Percentiles rank a stretch among this genome's conserved stretches.
These are phyloP conservation scores for Myotis davidii DNA, from an alignment of 2,113 vertebrate species.

Conservation along the genomic window DNA sequence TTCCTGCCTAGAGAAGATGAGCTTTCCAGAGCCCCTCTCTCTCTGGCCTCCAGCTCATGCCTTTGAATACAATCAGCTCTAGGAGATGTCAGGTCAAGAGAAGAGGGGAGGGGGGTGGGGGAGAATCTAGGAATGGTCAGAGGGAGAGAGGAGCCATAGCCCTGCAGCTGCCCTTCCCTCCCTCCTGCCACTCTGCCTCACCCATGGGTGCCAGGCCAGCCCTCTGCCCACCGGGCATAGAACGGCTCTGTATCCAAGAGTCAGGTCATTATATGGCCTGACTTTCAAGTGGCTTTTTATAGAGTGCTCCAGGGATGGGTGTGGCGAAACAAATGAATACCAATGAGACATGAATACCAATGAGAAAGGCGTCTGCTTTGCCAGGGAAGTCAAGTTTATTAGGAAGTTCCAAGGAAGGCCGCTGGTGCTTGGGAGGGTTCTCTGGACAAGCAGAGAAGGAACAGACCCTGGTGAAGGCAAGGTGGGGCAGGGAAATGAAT, in stretches of 20 bases:
- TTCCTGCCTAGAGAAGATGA: not conserved
- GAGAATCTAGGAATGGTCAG: not conserved
- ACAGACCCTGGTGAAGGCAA: not conserved
- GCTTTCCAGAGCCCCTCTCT: not conserved
- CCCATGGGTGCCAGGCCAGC: not conserved
- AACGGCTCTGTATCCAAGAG: not conserved
- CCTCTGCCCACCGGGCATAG: not conserved
- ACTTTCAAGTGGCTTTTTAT: slow-evolving; percentile 70
- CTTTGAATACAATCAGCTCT: not conserved
- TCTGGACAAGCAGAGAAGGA: not conserved
- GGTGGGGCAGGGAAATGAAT: not conserved
- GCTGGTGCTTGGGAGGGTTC: not conserved
- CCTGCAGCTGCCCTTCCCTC: not conserved
- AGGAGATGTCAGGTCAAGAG: not conserved
- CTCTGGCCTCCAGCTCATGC: not conserved
- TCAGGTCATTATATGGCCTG: not conserved
- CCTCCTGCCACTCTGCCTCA: not conserved
- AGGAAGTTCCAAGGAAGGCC: not conserved
- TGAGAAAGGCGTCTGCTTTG: slow-evolving; percentile 42
- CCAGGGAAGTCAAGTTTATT: slow-evolving; percentile 76
- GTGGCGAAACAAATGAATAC: slow-evolving; percentile 46
- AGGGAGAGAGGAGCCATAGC: rapidly evolving
- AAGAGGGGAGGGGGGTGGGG: not conserved
- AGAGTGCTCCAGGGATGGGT: not conserved
- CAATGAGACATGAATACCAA: slow-evolving; percentile 59